Evolutionary conservation across 2,113 vertebrate species (phyloP).

Genomic region (Indri indri): DNA sequence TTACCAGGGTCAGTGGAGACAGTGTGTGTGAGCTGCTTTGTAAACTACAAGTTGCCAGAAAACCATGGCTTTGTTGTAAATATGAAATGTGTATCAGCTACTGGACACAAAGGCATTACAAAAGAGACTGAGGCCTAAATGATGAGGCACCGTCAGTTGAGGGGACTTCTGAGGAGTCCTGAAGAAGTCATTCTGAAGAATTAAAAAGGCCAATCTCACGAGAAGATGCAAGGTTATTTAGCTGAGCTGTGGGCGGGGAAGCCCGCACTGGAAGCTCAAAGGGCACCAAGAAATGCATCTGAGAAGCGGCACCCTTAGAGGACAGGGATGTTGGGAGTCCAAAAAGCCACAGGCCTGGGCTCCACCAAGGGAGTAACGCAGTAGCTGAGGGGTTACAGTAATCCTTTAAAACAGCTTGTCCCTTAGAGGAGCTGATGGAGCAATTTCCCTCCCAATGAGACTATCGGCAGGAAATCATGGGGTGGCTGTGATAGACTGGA

Average conservation of each 20-base stretch:
- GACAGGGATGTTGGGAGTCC: neutral
- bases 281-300: neutral
- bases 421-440: neutral
- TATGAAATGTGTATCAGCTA: neutral
- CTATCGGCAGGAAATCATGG: neutral
- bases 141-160: neutral
- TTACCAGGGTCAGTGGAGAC: neutral
- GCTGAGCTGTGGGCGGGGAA: neutral
- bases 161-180: neutral
- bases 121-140: neutral
- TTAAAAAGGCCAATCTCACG: neutral
- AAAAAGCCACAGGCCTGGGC: neutral
- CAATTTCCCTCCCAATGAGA: neutral
- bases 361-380: fast-evolving
- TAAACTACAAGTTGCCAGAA: neutral
- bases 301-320: neutral
- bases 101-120: neutral
- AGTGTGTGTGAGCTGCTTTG: neutral
- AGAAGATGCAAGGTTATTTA: neutral
- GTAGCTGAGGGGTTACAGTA: neutral
- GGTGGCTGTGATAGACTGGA: neutral
- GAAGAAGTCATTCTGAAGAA: neutral
- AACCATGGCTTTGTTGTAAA: neutral
- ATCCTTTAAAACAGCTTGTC: neutral
- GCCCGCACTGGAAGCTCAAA: neutral